Evolutionary conservation across 1,140 invertebrate species (phyloP).

Genomic region (Maconellicoccus hirsutus): DNA sequence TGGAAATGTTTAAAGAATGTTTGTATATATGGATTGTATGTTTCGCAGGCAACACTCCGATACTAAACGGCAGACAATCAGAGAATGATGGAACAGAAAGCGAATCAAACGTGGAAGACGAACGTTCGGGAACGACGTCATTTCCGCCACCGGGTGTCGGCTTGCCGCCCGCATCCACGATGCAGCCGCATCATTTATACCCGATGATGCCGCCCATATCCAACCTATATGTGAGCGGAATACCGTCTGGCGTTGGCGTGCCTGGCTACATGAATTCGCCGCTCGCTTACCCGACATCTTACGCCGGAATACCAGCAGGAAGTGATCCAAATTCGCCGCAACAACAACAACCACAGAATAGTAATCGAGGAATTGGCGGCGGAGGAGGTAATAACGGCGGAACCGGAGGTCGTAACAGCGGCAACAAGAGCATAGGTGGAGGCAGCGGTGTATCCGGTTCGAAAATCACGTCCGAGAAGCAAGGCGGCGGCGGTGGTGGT

Average conservation of each 20-base stretch:
- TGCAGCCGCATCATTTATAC: constrained; percentile 1
- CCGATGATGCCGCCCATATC: neutral
- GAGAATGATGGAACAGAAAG: neutral
- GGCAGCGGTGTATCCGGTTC: too few relatives aligned
- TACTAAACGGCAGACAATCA: neutral
- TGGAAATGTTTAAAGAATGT: too few relatives aligned
- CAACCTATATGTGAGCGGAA: neutral
- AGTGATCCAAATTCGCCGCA: neutral
- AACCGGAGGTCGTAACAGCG: neutral
- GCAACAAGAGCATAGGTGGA: neutral
- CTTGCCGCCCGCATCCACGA: neutral
- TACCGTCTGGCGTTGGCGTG: neutral
- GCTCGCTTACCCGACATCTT: neutral
- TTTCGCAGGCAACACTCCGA: constrained; percentile 6
- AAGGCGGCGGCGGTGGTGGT: neutral
- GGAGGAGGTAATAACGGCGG: neutral
- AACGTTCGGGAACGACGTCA: neutral
- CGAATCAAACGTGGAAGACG: neutral
- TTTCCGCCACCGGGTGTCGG: neutral
- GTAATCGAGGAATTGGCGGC: neutral
- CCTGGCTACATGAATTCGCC: neutral
- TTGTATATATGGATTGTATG: neutral
- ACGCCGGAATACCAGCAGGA: neutral
- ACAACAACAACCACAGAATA: neutral
- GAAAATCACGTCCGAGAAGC: too few relatives aligned